A percentile compares a stretch with the other conserved stretches of the same genome.
phyloP scores from a whole-genome alignment of 2,797 vertebrate species.

The Carcharodon carcharias region DNA sequence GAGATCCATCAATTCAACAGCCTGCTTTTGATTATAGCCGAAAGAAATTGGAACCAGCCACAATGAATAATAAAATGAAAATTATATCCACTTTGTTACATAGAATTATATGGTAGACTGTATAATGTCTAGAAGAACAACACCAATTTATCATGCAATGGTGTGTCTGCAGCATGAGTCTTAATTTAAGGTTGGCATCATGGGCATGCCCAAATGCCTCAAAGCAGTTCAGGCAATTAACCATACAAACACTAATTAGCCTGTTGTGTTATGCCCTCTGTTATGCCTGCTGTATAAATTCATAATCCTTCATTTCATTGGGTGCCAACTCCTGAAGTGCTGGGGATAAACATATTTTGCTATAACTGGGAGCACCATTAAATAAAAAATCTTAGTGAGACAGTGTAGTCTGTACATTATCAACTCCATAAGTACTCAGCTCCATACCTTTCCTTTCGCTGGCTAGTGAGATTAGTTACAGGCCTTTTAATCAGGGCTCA shows the following conservation, averaged over 20 bases:
- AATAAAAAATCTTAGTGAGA: neutral
- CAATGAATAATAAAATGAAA: neutral
- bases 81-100: neutral
- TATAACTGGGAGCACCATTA: neutral
- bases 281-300: neutral
- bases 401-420: neutral
- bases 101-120: neutral
- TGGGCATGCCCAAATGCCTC: neutral
- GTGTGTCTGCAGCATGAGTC: neutral
- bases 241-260: neutral
- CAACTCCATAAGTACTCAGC: neutral
- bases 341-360: neutral
- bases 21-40: neutral
- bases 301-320: neutral
- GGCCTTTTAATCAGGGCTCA: neutral
- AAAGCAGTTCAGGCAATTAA: neutral
- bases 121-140: slow-evolving; percentile 3
- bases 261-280: neutral
- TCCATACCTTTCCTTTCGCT: neutral
- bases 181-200: neutral
- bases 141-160: neutral
- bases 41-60: neutral
- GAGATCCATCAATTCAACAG: neutral
- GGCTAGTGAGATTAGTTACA: neutral
- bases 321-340: neutral